A percentile compares a stretch with the other conserved stretches of the same genome.
Evolutionary conservation across 1,140 invertebrate genomes (phyloP).

Genomic region (Belonocnema kinseyi): DNA sequence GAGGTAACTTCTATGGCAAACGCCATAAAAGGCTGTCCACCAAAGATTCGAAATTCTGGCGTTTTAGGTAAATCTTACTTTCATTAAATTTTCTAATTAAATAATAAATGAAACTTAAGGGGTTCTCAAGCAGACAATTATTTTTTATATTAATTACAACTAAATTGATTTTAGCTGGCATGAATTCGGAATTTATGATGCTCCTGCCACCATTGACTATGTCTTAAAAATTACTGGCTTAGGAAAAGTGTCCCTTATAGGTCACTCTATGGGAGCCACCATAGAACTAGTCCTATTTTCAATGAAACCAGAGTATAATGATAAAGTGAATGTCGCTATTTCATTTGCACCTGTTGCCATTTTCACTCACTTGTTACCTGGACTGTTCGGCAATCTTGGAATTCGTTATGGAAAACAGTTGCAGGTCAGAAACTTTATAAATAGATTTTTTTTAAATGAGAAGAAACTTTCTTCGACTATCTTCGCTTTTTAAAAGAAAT

Average conservation of each 20-base stretch:
- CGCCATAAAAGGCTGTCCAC: conserved; percentile 74
- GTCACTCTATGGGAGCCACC: conserved; percentile 73
- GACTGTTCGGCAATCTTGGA: conserved; percentile 53
- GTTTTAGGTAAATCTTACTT: conserved; percentile 58
- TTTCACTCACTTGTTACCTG: conserved; percentile 60
- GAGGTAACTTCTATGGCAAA: conserved; percentile 81
- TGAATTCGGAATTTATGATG: conserved; percentile 79
- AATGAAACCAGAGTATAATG: conserved; percentile 72
- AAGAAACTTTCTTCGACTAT: no score
- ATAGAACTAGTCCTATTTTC: conserved; percentile 72
- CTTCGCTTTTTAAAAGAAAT: no score
- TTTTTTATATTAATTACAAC: neutral
- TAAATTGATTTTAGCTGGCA: conserved; percentile 70
- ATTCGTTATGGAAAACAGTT: conserved; percentile 63
- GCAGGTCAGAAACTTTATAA: conserved; percentile 52
- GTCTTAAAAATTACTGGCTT: conserved; percentile 74
- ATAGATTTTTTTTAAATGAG: no score
- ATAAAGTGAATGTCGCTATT: conserved; percentile 70
- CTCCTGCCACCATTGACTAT: conserved; percentile 78
- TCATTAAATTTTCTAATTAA: no score
- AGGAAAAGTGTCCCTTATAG: conserved; percentile 69
- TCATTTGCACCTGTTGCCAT: conserved; percentile 76
- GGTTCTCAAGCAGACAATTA: no score
- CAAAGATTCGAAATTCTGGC: conserved; percentile 77
- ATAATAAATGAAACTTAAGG: neutral